Conservation (phyloP, 2,113 vertebrate species). For the Centropus unirufus region DNA sequence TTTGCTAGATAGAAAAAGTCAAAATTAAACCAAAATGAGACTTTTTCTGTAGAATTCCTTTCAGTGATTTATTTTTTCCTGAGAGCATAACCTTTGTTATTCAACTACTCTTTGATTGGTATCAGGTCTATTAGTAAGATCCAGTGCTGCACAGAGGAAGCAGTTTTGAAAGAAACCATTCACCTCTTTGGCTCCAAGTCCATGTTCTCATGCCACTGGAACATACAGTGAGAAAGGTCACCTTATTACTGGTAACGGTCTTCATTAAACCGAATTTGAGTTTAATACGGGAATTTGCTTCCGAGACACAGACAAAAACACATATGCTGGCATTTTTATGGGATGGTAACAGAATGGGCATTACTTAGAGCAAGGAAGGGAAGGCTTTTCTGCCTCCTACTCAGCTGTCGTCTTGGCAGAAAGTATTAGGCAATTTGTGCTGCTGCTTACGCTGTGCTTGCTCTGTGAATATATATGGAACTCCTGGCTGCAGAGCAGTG, state of each 20-base stretch:
- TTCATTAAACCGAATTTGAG: not conserved
- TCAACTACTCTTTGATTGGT: not conserved
- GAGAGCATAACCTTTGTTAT: not conserved
- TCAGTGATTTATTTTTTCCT: not conserved
- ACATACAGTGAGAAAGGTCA: not conserved
- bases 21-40: not conserved
- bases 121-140: not conserved
- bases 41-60: not conserved
- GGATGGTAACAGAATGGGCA: not conserved
- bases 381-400: not conserved
- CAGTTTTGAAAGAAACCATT: not conserved
- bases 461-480: not conserved
- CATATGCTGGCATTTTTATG: not conserved
- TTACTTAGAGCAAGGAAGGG: not conserved
- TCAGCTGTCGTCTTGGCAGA: not conserved
- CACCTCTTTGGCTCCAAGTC: not conserved
- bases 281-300: not conserved
- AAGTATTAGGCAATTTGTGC: not conserved
- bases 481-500: not conserved
- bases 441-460: not conserved
- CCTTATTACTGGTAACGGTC: not conserved
- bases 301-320: not conserved
- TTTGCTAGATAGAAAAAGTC: not conserved
- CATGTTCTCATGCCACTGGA: not conserved
- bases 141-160: not conserved